These are phyloP conservation scores for Aethes cnicana DNA, from an alignment of 2,888 invertebrate species.

Conservation along the genomic window DNA sequence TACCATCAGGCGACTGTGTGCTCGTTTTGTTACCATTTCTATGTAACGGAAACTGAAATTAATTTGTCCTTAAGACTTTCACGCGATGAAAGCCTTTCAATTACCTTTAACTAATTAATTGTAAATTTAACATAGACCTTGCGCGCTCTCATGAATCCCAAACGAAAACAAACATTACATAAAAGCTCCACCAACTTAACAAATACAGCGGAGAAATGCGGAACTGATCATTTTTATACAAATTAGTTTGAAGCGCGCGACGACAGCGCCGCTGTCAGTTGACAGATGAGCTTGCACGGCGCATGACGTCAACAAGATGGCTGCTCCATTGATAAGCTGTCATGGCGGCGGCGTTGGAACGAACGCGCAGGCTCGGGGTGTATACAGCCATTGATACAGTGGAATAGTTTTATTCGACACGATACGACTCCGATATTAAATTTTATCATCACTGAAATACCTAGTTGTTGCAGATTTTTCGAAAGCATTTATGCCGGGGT, in stretches of 20 bases:
- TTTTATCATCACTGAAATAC: too few species aligned
- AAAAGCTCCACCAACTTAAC: conserved; percentile 36
- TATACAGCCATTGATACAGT: conserved; percentile 75
- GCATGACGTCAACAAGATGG: conserved; percentile 77
- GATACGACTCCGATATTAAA: conserved; percentile 32
- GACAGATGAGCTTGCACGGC: conserved; percentile 16
- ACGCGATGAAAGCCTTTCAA: conserved; percentile 1
- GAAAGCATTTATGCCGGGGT: too few species aligned
- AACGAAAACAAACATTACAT: conserved; percentile 69
- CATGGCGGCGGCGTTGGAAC: conserved; percentile 47
- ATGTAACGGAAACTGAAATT: conserved; percentile 1
- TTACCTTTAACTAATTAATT: conserved; percentile 11
- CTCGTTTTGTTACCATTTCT: too few species aligned
- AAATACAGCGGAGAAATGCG: neutral
- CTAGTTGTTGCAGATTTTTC: too few species aligned
- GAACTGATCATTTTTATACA: neutral
- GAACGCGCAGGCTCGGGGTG: conserved; percentile 51
- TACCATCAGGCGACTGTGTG: too few species aligned
- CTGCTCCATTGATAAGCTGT: conserved; percentile 70
- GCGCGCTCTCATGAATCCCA: conserved; percentile 46
- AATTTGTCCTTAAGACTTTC: conserved; percentile 3
- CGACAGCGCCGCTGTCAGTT: conserved; percentile 6
- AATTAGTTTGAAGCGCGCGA: neutral
- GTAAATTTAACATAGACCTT: conserved; percentile 16
- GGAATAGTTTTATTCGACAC: conserved; percentile 43